Evolutionary conservation across 2,113 vertebrate species (phyloP), one percentile per base, ranked within the genome.

Genomic region (Panurus biarmicus): DNA sequence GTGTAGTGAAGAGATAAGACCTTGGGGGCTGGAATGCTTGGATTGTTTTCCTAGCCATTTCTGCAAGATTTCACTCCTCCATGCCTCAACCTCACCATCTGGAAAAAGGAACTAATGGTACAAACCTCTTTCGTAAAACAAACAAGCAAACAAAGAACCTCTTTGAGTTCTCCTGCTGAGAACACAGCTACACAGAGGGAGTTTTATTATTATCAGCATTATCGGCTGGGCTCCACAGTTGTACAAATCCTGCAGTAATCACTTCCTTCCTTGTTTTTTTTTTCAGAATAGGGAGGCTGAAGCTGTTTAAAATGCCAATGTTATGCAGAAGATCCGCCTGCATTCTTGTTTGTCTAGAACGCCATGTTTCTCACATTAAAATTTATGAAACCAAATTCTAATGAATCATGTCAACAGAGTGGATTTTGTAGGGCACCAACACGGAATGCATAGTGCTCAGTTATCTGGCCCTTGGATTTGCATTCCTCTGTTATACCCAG

Each of bases 291-390:
- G 51, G 82, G 60, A 77, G n/a, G 44, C 40, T 0, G 1, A 89
- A 40, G 38, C 75, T 93, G 51, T 77, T 97, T 90, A 71, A 91
- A 85, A 97, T 94, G 78, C 60, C 85, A 84, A 3, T 64, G 67
- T 83, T 90, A 94, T 83, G 67, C 75, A 94, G 87, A 93, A 82
- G 78, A 94, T 90, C 77, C 0, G 51, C 50, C 47, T 94, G 91
- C 95, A 96, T 95, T 95, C 89, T 83, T 96, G 51, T 80, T 95
- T 94, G 96, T 96, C 96, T 96, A 95, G 94, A 80, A 96, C 2
- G 29, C 53, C 94, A 95, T 91, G 76, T 65, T 94, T 94, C 87
- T 94, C 91, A 77, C 87, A 95, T 96, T 94, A 96, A 94, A 91
- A 97, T 95, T 85, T 90, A 94, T 94, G 79, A 96, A 93, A 92